These are phyloP conservation scores for human DNA, from an alignment of 2,113 vertebrate genomes.

Conservation along the genomic window DNA sequence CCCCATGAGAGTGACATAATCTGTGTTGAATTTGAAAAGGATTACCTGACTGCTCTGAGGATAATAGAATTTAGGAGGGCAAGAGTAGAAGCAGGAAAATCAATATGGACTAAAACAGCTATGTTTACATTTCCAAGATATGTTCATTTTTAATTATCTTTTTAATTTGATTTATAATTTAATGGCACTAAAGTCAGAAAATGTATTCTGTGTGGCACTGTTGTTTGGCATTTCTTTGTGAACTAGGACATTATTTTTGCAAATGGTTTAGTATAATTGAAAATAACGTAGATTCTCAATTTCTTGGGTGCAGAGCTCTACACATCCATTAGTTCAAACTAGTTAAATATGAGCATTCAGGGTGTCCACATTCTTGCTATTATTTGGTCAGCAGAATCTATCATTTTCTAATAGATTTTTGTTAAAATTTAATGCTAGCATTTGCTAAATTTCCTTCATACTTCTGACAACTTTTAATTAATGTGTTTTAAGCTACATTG, in stretches of 20 bases:
- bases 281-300: background rate
- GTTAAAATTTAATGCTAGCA: background rate
- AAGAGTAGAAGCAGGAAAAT: background rate
- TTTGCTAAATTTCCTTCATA: background rate
- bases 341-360: background rate
- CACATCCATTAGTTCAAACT: background rate
- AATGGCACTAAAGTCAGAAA: background rate
- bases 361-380: background rate
- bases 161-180: constrained; percentile 49
- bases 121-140: constrained; percentile 5
- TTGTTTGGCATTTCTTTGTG: constrained; percentile 14
- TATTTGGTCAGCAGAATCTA: background rate
- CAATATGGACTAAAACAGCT: background rate
- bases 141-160: constrained; percentile 31
- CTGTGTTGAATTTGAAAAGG: constrained; percentile 21
- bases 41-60: background rate
- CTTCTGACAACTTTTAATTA: background rate
- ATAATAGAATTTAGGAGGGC: constrained; percentile 10
- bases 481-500: background rate
- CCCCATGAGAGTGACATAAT: background rate
- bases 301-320: background rate
- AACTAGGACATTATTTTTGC: background rate
- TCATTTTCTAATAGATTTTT: background rate
- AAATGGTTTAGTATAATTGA: background rate
- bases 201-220: background rate